A percentile compares a stretch with the other conserved stretches of the same genome.
Evolutionary conservation across 2,888 invertebrate species (phyloP).

Genomic region (Drosophila eohydei): DNA sequence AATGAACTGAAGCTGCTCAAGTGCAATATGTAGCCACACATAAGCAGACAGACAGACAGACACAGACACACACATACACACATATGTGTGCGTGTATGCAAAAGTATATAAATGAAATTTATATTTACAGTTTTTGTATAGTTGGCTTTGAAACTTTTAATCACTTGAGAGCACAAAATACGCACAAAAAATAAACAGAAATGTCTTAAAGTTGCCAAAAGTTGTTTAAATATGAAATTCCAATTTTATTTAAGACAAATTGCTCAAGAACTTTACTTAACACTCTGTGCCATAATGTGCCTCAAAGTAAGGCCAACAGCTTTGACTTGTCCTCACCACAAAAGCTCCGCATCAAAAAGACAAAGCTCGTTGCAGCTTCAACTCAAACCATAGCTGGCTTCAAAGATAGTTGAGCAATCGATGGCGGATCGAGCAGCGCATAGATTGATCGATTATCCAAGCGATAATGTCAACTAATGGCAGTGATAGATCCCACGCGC

Average conservation of each 20-base stretch:
- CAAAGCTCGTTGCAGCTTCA: too few species aligned
- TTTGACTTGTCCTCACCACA: too few species aligned
- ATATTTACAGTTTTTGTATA: slow-evolving; percentile 4
- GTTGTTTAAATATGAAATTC: background rate
- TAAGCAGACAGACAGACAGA: background rate
- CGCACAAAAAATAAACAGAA: background rate
- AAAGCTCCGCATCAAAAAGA: too few species aligned
- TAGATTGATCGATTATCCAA: slow-evolving; percentile 15
- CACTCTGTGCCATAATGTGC: too few species aligned
- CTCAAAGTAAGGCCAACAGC: too few species aligned
- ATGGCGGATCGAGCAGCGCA: slow-evolving; percentile 22
- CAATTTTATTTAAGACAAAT: background rate
- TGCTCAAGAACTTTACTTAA: background rate
- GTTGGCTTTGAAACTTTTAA: background rate
- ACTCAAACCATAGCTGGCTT: too few species aligned
- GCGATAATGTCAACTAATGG: slow-evolving; percentile 12
- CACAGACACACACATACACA: background rate
- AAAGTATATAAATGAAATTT: background rate
- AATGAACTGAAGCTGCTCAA: slow-evolving; percentile 32
- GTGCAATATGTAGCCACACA: slow-evolving; percentile 24
- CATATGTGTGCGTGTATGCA: background rate
- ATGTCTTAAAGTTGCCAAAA: background rate
- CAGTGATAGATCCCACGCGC: slow-evolving; percentile 17
- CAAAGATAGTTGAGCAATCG: too few species aligned
- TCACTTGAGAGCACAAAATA: background rate